Conservation (phyloP, 2,888 invertebrate species). For the Cheiracanthium punctorium region DNA sequence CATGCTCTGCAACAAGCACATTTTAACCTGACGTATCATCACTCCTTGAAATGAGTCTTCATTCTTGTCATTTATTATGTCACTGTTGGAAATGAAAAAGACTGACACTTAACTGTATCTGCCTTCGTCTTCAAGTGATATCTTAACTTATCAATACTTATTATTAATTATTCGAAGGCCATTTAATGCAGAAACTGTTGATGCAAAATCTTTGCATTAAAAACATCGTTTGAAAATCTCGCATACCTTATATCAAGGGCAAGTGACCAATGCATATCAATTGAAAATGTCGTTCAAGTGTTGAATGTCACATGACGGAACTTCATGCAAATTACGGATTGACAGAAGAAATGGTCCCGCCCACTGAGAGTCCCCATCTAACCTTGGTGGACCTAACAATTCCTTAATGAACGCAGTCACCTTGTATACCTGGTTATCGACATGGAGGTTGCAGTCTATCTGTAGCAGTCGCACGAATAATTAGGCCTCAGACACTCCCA, state of each 20-base stretch:
- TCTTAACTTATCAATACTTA: neutral
- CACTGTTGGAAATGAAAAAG: too few relatives aligned
- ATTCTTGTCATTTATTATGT: too few relatives aligned
- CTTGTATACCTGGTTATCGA: conserved; percentile 41
- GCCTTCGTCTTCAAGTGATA: too few relatives aligned
- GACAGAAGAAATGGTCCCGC: neutral
- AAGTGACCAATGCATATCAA: neutral
- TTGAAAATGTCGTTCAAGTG: neutral
- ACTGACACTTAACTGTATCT: too few relatives aligned
- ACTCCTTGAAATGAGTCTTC: too few relatives aligned
- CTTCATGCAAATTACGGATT: neutral
- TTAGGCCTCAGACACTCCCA: conserved; percentile 39
- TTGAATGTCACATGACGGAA: neutral
- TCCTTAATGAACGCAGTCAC: conserved; percentile 56
- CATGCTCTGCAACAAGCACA: too few relatives aligned
- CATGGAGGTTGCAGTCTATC: conserved; percentile 49
- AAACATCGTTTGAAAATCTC: neutral
- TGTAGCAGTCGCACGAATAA: conserved; percentile 50
- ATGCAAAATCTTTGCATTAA: neutral
- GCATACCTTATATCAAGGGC: neutral
- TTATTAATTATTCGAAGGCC: neutral
- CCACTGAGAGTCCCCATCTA: neutral
- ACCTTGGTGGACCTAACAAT: conserved; percentile 19
- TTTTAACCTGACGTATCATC: too few relatives aligned
- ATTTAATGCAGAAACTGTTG: neutral